Conservation (phyloP, 2,113 vertebrate species). For the Silurus asotus region DNA sequence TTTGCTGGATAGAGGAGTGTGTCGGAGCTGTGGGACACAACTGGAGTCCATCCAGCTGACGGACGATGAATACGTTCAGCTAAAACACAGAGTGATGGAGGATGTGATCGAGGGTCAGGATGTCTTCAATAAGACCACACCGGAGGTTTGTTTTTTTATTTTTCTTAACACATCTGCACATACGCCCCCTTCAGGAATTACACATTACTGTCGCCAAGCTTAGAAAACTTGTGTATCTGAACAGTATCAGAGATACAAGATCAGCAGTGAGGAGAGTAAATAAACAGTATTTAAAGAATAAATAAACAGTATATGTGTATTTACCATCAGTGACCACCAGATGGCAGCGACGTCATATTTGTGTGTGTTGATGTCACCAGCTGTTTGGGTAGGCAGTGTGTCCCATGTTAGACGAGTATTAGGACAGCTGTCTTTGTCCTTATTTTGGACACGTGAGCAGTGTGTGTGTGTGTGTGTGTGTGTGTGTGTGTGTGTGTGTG, state of each 20-base stretch:
- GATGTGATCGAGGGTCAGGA: slow-evolving; percentile 87
- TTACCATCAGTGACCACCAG: neutral
- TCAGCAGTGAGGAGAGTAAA: neutral
- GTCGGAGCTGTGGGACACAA: slow-evolving; percentile 75
- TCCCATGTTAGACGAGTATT: neutral
- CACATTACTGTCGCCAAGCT: too few species aligned
- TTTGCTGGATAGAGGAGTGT: slow-evolving; percentile 75
- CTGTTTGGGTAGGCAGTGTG: neutral
- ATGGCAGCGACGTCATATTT: neutral
- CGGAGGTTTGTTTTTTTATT: slow-evolving; percentile 74
- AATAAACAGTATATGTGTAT: neutral
- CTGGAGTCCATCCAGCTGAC: slow-evolving; percentile 87
- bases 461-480: slow-evolving; percentile 2
- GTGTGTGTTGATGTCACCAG: neutral
- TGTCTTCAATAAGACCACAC: slow-evolving; percentile 88
- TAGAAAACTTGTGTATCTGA: neutral
- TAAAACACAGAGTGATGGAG: slow-evolving; percentile 80
- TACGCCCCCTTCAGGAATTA: neutral
- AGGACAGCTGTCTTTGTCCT: slow-evolving; percentile 1
- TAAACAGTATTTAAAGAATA: neutral
- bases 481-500: slow-evolving; percentile 10
- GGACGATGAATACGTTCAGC: slow-evolving; percentile 79
- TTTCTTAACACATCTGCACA: neutral
- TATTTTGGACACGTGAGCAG: neutral
- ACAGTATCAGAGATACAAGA: neutral